Evolutionary conservation across 2,797 vertebrate species (phyloP).

Genomic region (Microcaecilia unicolor): DNA sequence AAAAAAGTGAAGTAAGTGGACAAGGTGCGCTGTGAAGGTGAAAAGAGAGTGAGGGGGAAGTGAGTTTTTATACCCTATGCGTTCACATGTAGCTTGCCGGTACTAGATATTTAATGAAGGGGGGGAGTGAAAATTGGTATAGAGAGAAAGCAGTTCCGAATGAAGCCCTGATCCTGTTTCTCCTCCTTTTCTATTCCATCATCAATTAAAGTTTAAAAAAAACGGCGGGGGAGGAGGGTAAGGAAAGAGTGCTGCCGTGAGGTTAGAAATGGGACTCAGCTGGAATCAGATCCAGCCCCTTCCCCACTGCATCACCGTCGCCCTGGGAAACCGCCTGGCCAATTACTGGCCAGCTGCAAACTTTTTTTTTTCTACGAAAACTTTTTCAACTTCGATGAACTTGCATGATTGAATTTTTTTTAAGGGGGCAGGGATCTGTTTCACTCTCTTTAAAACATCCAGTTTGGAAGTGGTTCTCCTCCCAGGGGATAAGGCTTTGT

Average conservation of each 20-base stretch:
- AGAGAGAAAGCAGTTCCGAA: slow-evolving; percentile 1
- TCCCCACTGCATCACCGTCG: slow-evolving; percentile 28
- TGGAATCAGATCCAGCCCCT: slow-evolving; percentile 45
- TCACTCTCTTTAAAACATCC: too few species aligned
- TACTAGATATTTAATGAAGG: slow-evolving; percentile 2
- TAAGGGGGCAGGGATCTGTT: background rate
- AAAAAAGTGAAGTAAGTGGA: too few species aligned
- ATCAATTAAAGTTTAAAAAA: slow-evolving; percentile 54
- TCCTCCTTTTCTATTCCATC: slow-evolving; percentile 59
- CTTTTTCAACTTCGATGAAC: background rate
- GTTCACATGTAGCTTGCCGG: too few species aligned
- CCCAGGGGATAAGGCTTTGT: too few species aligned
- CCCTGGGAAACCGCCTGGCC: slow-evolving; percentile 26
- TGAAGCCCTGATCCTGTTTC: slow-evolving; percentile 12
- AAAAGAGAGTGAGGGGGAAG: background rate
- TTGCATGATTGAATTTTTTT: background rate
- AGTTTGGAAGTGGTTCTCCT: too few species aligned
- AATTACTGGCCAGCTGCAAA: slow-evolving; percentile 11
- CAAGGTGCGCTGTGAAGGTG: slow-evolving; percentile 13
- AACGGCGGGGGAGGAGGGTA: slow-evolving; percentile 40
- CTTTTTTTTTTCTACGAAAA: background rate
- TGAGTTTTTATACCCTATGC: slow-evolving; percentile 4
- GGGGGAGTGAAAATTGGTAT: background rate
- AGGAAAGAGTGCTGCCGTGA: slow-evolving; percentile 27
- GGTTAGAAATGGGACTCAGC: slow-evolving; percentile 58